These are phyloP conservation scores for Ephydatia muelleri DNA, from an alignment of 37 sponge, comb jelly and placozoan genomes.

Conservation along the genomic window DNA sequence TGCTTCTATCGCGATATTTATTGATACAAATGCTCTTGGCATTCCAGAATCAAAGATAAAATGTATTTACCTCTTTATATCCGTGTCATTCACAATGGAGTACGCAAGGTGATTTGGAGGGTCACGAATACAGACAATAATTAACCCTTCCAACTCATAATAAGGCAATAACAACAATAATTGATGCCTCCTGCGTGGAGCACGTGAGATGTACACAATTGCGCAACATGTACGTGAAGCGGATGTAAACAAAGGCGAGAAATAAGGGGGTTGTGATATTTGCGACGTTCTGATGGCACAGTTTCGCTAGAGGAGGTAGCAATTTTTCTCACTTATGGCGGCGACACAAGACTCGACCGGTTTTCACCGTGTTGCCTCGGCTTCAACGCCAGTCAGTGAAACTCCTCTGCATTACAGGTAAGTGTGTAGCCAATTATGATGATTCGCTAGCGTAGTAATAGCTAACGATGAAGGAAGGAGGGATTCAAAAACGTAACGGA, in stretches of 20 bases:
- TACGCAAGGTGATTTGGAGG: no score
- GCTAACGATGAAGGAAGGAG: not conserved
- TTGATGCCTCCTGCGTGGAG: not conserved
- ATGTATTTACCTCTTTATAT: no score
- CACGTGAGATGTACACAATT: not conserved
- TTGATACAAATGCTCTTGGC: no score
- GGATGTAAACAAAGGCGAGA: not conserved
- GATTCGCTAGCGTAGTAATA: not conserved
- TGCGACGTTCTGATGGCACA: not conserved
- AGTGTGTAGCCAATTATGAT: constrained; percentile 14
- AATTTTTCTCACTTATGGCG: not conserved
- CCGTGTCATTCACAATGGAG: no score
- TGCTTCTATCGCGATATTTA: no score
- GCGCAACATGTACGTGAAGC: not conserved
- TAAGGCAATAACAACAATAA: no score
- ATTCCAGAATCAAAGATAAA: no score
- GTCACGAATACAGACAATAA: no score
- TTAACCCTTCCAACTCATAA: no score
- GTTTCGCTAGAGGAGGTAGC: not conserved
- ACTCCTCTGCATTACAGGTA: constrained; percentile 85
- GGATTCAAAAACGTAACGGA: not conserved
- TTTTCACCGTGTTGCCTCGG: constrained; percentile 2
- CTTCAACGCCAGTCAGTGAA: constrained; percentile 44
- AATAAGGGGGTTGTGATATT: not conserved
- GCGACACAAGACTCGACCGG: not conserved